Base-by-base conservation (phyloP, 2,888 invertebrate genomes). In the Drosophila mettleri region DNA sequence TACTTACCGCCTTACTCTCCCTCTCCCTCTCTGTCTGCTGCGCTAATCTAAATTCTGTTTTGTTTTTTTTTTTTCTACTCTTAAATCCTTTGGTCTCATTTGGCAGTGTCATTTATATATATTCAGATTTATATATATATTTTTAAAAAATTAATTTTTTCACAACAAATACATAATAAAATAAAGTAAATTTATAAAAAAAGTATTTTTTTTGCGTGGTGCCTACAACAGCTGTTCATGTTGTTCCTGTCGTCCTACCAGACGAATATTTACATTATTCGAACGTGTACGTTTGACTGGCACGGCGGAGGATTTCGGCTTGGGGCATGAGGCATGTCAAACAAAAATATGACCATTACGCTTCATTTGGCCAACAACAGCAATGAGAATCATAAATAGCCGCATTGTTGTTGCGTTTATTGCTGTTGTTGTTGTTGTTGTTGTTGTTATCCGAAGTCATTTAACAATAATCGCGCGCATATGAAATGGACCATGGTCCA, bases 381-480 rank as follows among this genome's bases (percentile, higher is more conserved):
- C 57, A 53, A 68, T 55, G 54, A 60, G 58, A 66, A 38, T 57
- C 68, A 77, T 69, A 67, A 66, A 69, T 66, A 69, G 46, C 39
- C 55, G 34, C 45, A 52, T 61, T 72, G 36, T 41, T 64, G 49
- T 49, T 48, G 46, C 41, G 3, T 16, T 36, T 48, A 33, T 43
- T 52, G 22, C 14, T 52, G 24, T 52, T 31, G 31, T 24, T 53
- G 39, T 4, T 43, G 59, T 36, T 66, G 48, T 34, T 74, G 60
- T 64, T 73, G 62, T 65, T 71, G 57, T 57, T 69, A 57, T 67
- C 51, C 75, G 38, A 62, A 80, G 70, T 82, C 77, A 82, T 74
- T 82, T 80, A 74, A 72, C 80, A 78, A 80, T 86, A 86, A 83
- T 80, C 80, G 74, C 69, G 61, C 52, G 64, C 81, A 81, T 74